Evolutionary conservation across 2,888 invertebrate genomes (phyloP), one percentile per base, ranked within the genome.

Genomic region (Sinhomidia bicolor): DNA sequence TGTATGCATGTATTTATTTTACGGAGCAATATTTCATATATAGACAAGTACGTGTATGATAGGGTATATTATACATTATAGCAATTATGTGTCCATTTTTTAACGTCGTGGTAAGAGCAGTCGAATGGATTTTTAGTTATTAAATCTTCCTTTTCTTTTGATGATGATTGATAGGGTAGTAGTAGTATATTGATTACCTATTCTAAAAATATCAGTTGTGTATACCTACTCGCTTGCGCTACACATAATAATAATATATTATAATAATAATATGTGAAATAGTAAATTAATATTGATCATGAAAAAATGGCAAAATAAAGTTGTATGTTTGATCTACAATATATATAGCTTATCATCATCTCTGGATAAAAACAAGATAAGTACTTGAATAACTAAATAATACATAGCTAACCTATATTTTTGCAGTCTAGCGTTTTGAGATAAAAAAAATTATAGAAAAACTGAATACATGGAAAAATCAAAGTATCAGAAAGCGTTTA

Each of bases 301-400:
- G 29, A 29, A 29, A 68, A 68, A 68, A 68, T 68, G 65, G 36
- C 36, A 68, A 68, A 68, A 68, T 68, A 68, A 68, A 68, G 36
- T 36, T 36, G n/a, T n/a, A 36, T 36, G 36, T 36, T 36, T 36
- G 36, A 3, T 36, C 36, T 36, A 36, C 36, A 36, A 47, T 47
- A 47, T 12, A 14, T 41, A 47, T 47, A 14, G 36, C 36, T 36
- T 36, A 36, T 7, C 36, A n/a, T n/a, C 10, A 41, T 47, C 2
- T 14, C 47, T n/a, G 10, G 12, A 47, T n/a, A 47, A 47, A 36
- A 36, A 36, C 4, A 36, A 36, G 36, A 36, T 36, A 36, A 36
- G 36, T 36, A 36, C 36, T 5, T 36, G 36, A n/a, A n/a, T 36
- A 36, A 36, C 3, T 36, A 36, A 36, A 36, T 36, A 36, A 36